Evolutionary conservation across 2,113 vertebrate species (phyloP), one percentile per base, ranked within the genome.

Genomic region (Plectropomus leopardus): DNA sequence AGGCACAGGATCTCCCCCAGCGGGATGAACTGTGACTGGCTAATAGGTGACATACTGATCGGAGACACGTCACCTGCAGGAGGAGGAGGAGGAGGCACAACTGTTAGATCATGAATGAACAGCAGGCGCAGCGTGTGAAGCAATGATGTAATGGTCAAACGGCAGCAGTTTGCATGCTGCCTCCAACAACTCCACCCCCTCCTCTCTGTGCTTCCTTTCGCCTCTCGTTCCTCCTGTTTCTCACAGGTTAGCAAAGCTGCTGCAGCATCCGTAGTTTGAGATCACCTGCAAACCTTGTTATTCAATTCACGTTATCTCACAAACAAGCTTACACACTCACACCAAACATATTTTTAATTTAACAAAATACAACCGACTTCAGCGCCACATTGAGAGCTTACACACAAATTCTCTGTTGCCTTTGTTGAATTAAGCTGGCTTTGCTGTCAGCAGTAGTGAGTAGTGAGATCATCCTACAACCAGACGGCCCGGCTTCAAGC

Each of bases 21-120:
- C 66, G 98, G 98, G 94, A 99, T 99, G 94, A 99, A 99, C 95
- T 99, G 98, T 78, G 98, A 99, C 91, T 99, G 98, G 94, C 97
- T 99, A 96, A 99, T 98, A 85, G 98, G 98, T 92, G 98, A 99
- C 98, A 99, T 99, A 92, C 96, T 99, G 97, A 99, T 99, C 59
- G 98, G 98, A 92, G 98, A 99, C 89, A 99, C 98, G 96, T 99
- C 98, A 99, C 98, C 98, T 99, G 94, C 54, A 89, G 51, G 80
- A 63, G 66, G 47, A 89, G 50, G 45, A 78, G 71, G 76, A 76
- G 84, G 58, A 87, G 50, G 82, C 51, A 80, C 82, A 84, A 78
- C 58, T 72, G 86, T 91, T 76, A 94, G 80, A 88, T 78, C 82
- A 87, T 90, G 83, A 92, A 92, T 92, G 91, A 92, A 92, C 85